phyloP scores from a whole-genome alignment of 2,888 invertebrate genomes.

The Helleia helle region DNA sequence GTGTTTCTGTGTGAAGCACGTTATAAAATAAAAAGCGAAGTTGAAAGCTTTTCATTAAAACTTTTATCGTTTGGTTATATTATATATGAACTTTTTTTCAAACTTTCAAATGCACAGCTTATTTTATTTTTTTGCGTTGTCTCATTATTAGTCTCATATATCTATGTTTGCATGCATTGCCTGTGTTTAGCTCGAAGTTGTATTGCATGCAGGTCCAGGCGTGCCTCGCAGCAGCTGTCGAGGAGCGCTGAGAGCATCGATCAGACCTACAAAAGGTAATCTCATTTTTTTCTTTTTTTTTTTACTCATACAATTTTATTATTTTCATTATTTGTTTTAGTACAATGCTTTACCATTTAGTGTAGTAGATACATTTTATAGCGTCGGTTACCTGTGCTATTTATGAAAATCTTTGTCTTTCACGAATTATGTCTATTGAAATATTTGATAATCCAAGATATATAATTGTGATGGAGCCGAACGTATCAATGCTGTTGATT shows the following conservation, averaged over 20 bases:
- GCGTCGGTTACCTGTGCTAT: no score
- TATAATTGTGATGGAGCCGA: no score
- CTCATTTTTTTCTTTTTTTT: slow-evolving; percentile 11
- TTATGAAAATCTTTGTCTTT: no score
- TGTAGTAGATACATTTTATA: no score
- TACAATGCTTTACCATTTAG: no score
- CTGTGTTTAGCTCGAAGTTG: slow-evolving; percentile 67
- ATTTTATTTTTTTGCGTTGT: not conserved
- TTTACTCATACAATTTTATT: no score
- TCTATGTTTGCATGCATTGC: slow-evolving; percentile 53
- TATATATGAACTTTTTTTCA: not conserved
- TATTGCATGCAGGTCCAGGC: slow-evolving; percentile 85
- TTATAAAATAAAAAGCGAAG: not conserved
- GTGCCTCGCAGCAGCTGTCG: slow-evolving; percentile 88
- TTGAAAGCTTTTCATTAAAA: slow-evolving; percentile 6
- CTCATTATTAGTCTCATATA: slow-evolving; percentile 7
- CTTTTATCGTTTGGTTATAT: slow-evolving; percentile 1
- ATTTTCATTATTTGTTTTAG: no score
- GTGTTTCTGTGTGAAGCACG: not conserved
- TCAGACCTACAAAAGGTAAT: slow-evolving; percentile 75
- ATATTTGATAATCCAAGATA: no score
- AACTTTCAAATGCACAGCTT: not conserved
- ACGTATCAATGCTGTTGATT: no score
- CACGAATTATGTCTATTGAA: no score
- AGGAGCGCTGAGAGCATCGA: slow-evolving; percentile 79